Evolutionary conservation across 2,113 vertebrate species (phyloP), one percentile per base, ranked within the genome.

Genomic region (Gymnobelideus leadbeateri): DNA sequence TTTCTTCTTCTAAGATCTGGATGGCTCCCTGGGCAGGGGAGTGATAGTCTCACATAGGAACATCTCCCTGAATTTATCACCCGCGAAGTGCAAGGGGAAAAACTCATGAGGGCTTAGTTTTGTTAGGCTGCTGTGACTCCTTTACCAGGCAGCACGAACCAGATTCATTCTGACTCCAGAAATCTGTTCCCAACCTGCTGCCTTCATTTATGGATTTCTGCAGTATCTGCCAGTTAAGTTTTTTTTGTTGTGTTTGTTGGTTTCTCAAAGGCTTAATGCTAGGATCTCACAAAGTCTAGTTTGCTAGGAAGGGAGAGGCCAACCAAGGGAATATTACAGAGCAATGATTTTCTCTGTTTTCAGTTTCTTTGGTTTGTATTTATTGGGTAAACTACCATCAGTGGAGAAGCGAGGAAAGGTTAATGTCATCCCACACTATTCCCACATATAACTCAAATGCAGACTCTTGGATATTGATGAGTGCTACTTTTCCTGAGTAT

Each of bases 91-190:
- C 37, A 77, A 77, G 16, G 68, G 37, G 14, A 23, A 43, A 84
- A 43, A 19, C n/a, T 43, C 19, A 43, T 37, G 97, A 96, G 96
- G 61, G 90, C 93, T 92, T 92, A 93, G 90, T 98, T 97, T 98
- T 98, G 97, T 95, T 98, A 95, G 96, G 91, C 97, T 97, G 94
- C 89, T 95, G 10, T 97, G 95, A 96, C 90, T 97, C 93, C 97
- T 84, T 77, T 89, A 93, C 89, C 52, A 89, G 95, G 95, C 92
- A 96, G 23, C 25, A 94, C 89, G 68, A 96, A 94, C 96, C 95
- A 96, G 43, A 95, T 68, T 90, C 50, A 31, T 96, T 96, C 90
- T 93, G 51, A 49, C 0, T 52, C 90, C 57, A 51, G 91, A 96
- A 93, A 91, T 94, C 90, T 96, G 43, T 95, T 96, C 57, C 84